phyloP scores from a whole-genome alignment of 2,113 vertebrate species.

The Rhombomys opimus region DNA sequence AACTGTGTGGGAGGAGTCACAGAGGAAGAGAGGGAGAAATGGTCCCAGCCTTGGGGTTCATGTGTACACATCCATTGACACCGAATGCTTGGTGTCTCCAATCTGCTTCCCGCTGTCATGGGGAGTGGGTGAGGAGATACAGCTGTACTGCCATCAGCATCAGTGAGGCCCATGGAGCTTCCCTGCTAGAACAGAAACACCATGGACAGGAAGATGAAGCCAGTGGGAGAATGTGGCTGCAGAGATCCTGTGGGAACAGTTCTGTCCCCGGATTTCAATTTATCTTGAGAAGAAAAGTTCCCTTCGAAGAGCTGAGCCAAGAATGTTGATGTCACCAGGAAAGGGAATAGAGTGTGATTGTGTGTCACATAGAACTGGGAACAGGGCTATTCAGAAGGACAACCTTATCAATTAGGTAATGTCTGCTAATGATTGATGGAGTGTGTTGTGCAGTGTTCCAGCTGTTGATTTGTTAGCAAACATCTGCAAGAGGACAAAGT shows the following conservation, averaged over 20 bases:
- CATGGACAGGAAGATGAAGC: fast-evolving
- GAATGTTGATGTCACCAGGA: conserved; percentile 87
- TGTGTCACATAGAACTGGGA: conserved; percentile 77
- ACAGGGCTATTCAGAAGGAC: conserved; percentile 74
- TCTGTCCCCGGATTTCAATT: conserved; percentile 73
- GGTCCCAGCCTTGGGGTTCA: background rate
- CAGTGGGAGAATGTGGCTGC: background rate
- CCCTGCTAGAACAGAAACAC: background rate
- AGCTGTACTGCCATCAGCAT: conserved; percentile 60
- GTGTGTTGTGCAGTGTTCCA: conserved; percentile 77
- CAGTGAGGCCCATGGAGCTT: background rate
- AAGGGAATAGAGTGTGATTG: conserved; percentile 85
- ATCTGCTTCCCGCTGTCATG: conserved; percentile 54
- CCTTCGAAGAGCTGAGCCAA: conserved; percentile 84
- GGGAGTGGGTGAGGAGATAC: conserved; percentile 59
- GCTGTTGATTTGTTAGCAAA: conserved; percentile 81
- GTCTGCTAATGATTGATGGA: conserved; percentile 86
- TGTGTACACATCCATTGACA: background rate
- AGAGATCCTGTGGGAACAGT: conserved; percentile 73
- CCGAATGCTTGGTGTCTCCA: conserved; percentile 40
- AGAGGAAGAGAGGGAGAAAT: background rate
- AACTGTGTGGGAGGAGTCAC: background rate
- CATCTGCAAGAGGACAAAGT: conserved; percentile 65
- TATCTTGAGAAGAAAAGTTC: conserved; percentile 87
- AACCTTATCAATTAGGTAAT: conserved; percentile 90